Conservation (phyloP, 1,140 invertebrate species). For the Trypoxylus dichotomus region DNA sequence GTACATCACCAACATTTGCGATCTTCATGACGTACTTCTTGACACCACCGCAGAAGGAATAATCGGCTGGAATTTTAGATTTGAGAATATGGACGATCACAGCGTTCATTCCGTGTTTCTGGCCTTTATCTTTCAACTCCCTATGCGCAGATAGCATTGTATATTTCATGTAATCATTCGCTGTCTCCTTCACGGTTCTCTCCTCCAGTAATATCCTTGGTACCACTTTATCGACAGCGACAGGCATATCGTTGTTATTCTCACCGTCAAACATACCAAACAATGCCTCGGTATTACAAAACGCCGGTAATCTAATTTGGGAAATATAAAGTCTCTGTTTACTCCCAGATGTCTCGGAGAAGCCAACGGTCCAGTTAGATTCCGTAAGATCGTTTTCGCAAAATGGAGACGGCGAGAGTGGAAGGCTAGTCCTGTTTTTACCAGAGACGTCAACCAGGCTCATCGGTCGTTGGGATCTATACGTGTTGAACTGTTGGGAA, state of each 20-base stretch:
- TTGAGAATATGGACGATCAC: slow-evolving; percentile 72
- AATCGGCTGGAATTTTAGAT: slow-evolving; percentile 56
- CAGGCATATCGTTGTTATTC: slow-evolving; percentile 67
- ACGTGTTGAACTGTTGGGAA: slow-evolving; percentile 76
- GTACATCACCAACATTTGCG: slow-evolving; percentile 72
- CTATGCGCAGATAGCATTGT: slow-evolving; percentile 75
- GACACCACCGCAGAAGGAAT: slow-evolving; percentile 48
- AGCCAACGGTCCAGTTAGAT: slow-evolving; percentile 76
- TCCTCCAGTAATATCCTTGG: slow-evolving; percentile 77
- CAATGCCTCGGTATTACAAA: slow-evolving; percentile 76
- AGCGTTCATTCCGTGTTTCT: slow-evolving; percentile 70
- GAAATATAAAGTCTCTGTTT: slow-evolving; percentile 71
- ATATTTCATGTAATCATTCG: slow-evolving; percentile 80
- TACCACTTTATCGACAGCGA: slow-evolving; percentile 70
- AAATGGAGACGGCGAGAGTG: slow-evolving; percentile 65
- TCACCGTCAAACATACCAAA: slow-evolving; percentile 82
- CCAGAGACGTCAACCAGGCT: slow-evolving; percentile 82
- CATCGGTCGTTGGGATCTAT: slow-evolving; percentile 74
- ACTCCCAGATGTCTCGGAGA: slow-evolving; percentile 71
- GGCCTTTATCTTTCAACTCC: slow-evolving; percentile 71
- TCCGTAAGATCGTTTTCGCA: slow-evolving; percentile 60
- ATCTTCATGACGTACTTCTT: slow-evolving; percentile 68
- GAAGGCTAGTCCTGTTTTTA: slow-evolving; percentile 67
- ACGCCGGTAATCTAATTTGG: slow-evolving; percentile 74
- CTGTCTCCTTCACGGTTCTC: slow-evolving; percentile 75